A percentile compares a stretch with the other conserved stretches of the same genome.
Evolutionary conservation across 2,888 invertebrate species (phyloP).

Genomic region (Glaucopsyche alexis): DNA sequence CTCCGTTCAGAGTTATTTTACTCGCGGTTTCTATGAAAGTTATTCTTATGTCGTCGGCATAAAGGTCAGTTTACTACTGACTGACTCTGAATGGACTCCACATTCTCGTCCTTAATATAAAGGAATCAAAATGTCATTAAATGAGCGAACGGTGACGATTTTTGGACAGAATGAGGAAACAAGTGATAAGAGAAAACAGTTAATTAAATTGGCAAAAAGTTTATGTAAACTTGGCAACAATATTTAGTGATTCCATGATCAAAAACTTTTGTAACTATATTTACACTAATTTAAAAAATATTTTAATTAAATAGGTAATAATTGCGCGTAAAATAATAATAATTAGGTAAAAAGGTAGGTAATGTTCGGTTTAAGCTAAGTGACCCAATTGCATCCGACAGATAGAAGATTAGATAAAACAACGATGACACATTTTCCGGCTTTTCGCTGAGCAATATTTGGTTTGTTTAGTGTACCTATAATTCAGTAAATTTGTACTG

Average conservation of each 20-base stretch:
- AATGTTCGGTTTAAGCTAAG: conserved; percentile 33
- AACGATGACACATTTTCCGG: conserved; percentile 23
- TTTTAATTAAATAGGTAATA: not conserved
- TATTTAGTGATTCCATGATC: too few relatives aligned
- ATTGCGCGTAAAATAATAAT: not conserved
- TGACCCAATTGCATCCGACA: conserved; percentile 43
- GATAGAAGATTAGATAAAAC: conserved; percentile 41
- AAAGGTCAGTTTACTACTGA: too few relatives aligned
- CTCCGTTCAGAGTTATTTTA: not conserved
- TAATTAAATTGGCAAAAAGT: too few relatives aligned
- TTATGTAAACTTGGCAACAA: too few relatives aligned
- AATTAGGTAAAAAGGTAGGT: too few relatives aligned
- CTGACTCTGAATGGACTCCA: not conserved
- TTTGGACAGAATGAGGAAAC: not conserved
- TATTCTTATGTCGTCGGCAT: not conserved
- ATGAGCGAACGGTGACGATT: not conserved
- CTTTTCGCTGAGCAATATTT: conserved; percentile 11
- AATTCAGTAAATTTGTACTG: too few relatives aligned
- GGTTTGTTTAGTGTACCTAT: not conserved
- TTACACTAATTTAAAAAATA: too few relatives aligned
- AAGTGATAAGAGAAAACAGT: not conserved
- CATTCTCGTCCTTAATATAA: not conserved
- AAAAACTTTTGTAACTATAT: too few relatives aligned
- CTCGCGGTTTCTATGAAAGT: not conserved
- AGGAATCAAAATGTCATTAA: not conserved